phyloP scores from a whole-genome alignment of 2,113 vertebrate genomes.

The Oriolus oriolus region DNA sequence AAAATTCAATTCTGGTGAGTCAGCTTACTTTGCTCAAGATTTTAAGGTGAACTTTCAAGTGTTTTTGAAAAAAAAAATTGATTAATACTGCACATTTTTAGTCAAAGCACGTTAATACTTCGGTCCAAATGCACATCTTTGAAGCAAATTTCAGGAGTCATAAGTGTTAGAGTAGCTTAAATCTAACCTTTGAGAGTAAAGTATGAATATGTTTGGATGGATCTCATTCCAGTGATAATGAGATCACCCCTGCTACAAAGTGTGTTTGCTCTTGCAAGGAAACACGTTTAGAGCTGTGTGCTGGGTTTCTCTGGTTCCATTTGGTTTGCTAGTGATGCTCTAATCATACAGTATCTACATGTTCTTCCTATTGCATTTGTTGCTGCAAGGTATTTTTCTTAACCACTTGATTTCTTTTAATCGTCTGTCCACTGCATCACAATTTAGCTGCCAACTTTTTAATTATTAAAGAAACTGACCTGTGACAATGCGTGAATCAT shows the following conservation, averaged over 20 bases:
- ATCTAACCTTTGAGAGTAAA: background rate
- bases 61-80: background rate
- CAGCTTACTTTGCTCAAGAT: background rate
- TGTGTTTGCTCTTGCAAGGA: background rate
- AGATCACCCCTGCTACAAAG: background rate
- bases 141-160: background rate
- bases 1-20: slow-evolving; percentile 96
- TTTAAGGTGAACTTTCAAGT: background rate
- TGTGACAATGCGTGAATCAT: background rate
- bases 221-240: background rate
- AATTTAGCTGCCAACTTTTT: background rate
- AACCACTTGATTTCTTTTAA: background rate
- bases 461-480: background rate
- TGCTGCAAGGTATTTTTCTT: background rate
- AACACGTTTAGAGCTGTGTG: background rate
- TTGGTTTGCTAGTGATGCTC: background rate
- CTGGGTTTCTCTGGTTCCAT: background rate
- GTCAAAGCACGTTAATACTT: background rate
- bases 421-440: background rate
- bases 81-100: background rate
- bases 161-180: background rate
- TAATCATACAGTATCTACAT: background rate
- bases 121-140: background rate
- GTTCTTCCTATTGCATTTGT: background rate
- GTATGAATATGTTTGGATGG: background rate